Evolutionary conservation across 2,113 vertebrate species (phyloP), one percentile per base, ranked within the genome.

Genomic region (Oenanthe melanoleuca): DNA sequence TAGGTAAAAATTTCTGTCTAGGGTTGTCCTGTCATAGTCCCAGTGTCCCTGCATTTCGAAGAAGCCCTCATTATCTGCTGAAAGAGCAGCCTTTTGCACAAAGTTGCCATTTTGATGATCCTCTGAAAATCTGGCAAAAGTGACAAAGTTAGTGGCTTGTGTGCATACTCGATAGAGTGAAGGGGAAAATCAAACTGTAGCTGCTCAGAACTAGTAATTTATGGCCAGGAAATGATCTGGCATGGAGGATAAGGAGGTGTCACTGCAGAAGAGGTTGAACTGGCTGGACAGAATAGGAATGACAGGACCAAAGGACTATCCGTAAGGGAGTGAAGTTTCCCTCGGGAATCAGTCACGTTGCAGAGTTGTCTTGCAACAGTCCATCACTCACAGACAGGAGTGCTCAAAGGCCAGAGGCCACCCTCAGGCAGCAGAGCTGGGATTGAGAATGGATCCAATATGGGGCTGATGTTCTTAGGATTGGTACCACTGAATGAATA

Each of bases 391-490:
- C 14, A 19, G 38, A 60, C 2, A 3, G 0, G 4, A 60, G 12
- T 3, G 4, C 15, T 55, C 44, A 25, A 28, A 34, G 5, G 6
- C 4, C 12, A 31, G 38, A 25, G 23, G 4, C 6, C 15, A 31
- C 1, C 8, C 69, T 42, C 6, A 6, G n/a, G 42, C 25, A 71
- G n/a, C 21, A 66, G 31, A 91, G 13, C 13, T 1, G 0, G 15
- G 17, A 14, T 65, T 15, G 21, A 25, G 5, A 14, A 70, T 47
- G 24, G 29, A 81, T 20, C 4, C 14, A 66, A 1, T 0, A 2
- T 4, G 0, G 0, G 14, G 12, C 34, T 15, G 15, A 65, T 0
- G 0, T 3, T 67, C 14, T 20, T 0, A 0, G 28, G 12, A 14
- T 6, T n/a, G 11, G 17, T 50, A 22, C 8, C 0, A 0, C 25